These are phyloP conservation scores for Anas georgica DNA, from an alignment of 2,797 vertebrate genomes.

Conservation along the genomic window DNA sequence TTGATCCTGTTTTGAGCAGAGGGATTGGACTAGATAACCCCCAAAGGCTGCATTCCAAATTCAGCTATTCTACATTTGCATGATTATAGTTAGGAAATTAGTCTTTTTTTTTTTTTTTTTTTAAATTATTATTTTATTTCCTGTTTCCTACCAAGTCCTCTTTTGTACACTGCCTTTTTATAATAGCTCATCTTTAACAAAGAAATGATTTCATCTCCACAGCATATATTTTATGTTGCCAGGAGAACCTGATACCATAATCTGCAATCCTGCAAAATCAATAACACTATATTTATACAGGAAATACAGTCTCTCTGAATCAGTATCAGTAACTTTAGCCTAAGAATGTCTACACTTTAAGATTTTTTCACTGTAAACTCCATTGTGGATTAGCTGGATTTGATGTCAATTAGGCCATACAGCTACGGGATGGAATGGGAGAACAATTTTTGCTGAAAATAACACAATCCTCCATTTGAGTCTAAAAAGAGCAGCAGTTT, in stretches of 20 bases:
- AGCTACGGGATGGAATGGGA: not conserved
- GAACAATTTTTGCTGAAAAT: not conserved
- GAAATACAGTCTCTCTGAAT: conserved; percentile 13
- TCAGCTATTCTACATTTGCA: not conserved
- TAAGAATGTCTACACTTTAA: not conserved
- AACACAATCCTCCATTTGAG: not conserved
- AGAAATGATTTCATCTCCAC: not conserved
- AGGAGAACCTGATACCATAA: not conserved
- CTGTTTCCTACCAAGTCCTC: not conserved
- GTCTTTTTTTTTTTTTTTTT: not conserved
- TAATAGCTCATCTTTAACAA: not conserved
- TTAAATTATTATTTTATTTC: not conserved
- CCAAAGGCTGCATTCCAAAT: not conserved
- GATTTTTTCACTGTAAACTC: not conserved
- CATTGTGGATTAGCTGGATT: conserved; percentile 2
- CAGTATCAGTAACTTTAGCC: not conserved
- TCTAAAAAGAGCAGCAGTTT: not conserved
- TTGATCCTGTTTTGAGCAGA: not conserved
- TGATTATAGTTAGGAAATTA: not conserved
- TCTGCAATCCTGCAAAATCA: not conserved
- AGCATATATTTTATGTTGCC: not conserved
- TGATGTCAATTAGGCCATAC: not conserved
- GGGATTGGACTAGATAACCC: not conserved
- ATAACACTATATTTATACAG: not conserved
- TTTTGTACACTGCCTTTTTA: not conserved